Conservation (phyloP, 2,113 vertebrate species). For the Antechinus flavipes region DNA sequence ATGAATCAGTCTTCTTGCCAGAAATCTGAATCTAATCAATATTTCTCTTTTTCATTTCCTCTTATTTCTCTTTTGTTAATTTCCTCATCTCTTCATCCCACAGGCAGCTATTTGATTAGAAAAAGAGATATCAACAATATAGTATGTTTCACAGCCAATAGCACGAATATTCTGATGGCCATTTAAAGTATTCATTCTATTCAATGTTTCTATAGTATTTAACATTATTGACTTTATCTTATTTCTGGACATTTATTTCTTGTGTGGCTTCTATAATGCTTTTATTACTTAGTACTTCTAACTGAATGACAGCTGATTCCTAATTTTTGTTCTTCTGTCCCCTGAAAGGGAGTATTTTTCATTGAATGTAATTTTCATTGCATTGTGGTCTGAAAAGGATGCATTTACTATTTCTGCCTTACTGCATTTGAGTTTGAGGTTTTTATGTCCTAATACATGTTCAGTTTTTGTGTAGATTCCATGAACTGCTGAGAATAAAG, state of each 20-base stretch:
- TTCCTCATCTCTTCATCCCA: background rate
- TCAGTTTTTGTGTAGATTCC: too few relatives aligned
- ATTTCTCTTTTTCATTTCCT: background rate
- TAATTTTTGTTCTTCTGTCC: background rate
- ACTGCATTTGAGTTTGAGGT: too few relatives aligned
- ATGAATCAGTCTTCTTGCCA: background rate
- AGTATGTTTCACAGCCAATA: background rate
- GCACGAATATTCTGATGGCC: background rate
- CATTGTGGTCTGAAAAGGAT: too few relatives aligned
- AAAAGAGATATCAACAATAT: background rate
- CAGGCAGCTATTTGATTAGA: background rate
- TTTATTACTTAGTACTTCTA: background rate
- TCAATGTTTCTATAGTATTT: background rate
- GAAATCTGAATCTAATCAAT: background rate
- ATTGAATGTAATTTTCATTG: too few relatives aligned
- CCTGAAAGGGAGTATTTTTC: background rate
- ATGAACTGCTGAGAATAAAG: too few relatives aligned
- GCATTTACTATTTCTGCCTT: too few relatives aligned
- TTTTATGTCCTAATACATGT: too few relatives aligned
- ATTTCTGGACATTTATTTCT: background rate
- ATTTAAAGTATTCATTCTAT: background rate
- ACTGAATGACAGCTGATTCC: background rate
- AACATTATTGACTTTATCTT: background rate
- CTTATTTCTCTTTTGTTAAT: background rate
- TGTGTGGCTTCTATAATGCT: background rate